Evolutionary conservation across 2,797 vertebrate genomes (phyloP).

Genomic region (Sebastes taczanowskii): DNA sequence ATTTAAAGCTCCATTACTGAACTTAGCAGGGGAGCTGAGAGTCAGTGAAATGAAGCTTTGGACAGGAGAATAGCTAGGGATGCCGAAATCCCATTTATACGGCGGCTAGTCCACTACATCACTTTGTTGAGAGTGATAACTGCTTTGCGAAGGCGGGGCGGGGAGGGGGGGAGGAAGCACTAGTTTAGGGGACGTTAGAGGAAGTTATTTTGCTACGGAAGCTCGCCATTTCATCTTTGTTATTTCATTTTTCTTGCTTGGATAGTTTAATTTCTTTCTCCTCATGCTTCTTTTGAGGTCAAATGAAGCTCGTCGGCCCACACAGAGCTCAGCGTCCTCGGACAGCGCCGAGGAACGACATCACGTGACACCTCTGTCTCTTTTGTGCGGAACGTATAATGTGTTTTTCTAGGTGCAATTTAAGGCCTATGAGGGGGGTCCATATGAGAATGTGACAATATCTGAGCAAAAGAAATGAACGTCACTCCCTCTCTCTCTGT

Average conservation of each 20-base stretch:
- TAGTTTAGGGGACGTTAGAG: slow-evolving; percentile 52
- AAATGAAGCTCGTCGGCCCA: slow-evolving; percentile 40
- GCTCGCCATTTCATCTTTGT: slow-evolving; percentile 47
- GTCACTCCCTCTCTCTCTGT: background rate
- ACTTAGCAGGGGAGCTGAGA: slow-evolving; percentile 75
- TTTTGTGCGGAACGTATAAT: background rate
- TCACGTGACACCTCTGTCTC: slow-evolving; percentile 15
- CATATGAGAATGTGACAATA: background rate
- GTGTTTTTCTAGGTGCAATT: slow-evolving; percentile 10
- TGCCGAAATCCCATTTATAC: slow-evolving; percentile 59
- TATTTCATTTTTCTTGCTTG: slow-evolving; percentile 44
- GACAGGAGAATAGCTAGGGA: slow-evolving; percentile 51
- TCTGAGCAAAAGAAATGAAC: slow-evolving; percentile 13
- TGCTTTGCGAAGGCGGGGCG: slow-evolving; percentile 18
- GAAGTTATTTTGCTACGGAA: slow-evolving; percentile 38
- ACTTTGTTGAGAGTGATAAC: slow-evolving; percentile 51
- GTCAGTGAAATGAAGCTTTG: slow-evolving; percentile 63
- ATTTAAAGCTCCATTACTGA: slow-evolving; percentile 78
- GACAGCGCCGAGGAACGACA: background rate
- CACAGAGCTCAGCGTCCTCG: background rate
- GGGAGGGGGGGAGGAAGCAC: background rate
- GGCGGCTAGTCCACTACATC: slow-evolving; percentile 52
- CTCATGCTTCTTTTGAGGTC: slow-evolving; percentile 47
- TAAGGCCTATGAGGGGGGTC: slow-evolving; percentile 9
- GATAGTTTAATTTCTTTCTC: slow-evolving; percentile 62